Percentiles rank a stretch among this genome's conserved stretches.
Conservation (phyloP, 2,888 invertebrate species). For the Brachypalpus laphriformis region DNA sequence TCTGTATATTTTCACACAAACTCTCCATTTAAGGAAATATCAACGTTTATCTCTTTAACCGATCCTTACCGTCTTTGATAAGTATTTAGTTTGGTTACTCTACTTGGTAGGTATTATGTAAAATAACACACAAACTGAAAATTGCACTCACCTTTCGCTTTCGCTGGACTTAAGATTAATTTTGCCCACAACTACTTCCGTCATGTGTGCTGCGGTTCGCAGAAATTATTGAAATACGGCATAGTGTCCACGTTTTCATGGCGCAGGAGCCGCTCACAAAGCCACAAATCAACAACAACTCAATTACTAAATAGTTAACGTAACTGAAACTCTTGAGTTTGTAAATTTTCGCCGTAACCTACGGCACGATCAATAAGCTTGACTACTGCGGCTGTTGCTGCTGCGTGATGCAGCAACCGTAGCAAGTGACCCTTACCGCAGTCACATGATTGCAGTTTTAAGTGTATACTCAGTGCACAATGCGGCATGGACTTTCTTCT, state of each 20-base stretch:
- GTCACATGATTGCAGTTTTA: conserved; percentile 20
- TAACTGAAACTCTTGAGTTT: conserved; percentile 47
- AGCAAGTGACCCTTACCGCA: conserved; percentile 47
- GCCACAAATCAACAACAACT: conserved; percentile 46
- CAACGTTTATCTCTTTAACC: background rate
- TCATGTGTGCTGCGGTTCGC: conserved; percentile 39
- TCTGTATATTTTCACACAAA: background rate
- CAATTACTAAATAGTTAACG: conserved; percentile 59
- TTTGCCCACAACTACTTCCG: conserved; percentile 51
- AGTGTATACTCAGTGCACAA: conserved; percentile 6
- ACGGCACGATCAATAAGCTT: conserved; percentile 42
- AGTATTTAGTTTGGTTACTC: background rate
- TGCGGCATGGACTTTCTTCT: conserved; percentile 43
- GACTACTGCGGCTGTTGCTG: conserved; percentile 11
- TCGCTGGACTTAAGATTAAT: conserved; percentile 47
- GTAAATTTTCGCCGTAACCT: conserved; percentile 35
- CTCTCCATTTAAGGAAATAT: background rate
- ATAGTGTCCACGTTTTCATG: conserved; percentile 34
- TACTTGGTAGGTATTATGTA: background rate
- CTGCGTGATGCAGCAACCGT: background rate
- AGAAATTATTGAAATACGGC: conserved; percentile 23
- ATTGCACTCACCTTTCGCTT: conserved; percentile 54
- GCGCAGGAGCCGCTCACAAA: conserved; percentile 29
- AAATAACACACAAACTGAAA: conserved; percentile 24
- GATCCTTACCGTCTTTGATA: conserved; percentile 14